These are phyloP conservation scores for Scomber scombrus DNA, from an alignment of 2,113 vertebrate species.

Conservation along the genomic window DNA sequence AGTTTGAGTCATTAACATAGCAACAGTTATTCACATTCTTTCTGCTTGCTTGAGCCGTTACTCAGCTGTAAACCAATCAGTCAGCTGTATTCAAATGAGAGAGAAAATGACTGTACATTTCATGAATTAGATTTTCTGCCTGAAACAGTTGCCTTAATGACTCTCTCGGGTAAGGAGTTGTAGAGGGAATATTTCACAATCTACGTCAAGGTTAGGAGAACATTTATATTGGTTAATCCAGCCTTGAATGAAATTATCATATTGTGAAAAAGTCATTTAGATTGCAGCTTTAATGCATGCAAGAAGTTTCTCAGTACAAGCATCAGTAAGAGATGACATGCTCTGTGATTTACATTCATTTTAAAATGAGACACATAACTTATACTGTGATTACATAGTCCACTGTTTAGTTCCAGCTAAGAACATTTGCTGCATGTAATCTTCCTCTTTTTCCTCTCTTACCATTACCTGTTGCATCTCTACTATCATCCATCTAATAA, in stretches of 20 bases:
- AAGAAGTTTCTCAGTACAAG: background rate
- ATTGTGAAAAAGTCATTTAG: conserved; percentile 26
- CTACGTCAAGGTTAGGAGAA: conserved; percentile 45
- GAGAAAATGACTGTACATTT: conserved; percentile 44
- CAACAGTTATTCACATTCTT: conserved; percentile 58
- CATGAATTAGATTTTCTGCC: conserved; percentile 65
- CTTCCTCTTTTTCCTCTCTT: too few relatives aligned
- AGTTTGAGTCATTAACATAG: conserved; percentile 54
- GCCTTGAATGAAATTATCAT: conserved; percentile 41
- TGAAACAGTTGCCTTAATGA: conserved; percentile 57
- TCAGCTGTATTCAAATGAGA: conserved; percentile 55
- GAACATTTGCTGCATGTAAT: too few relatives aligned
- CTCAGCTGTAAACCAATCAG: conserved; percentile 65
- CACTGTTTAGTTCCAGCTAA: too few relatives aligned
- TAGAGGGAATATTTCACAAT: conserved; percentile 31
- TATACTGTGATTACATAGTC: too few relatives aligned
- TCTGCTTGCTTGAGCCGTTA: conserved; percentile 44
- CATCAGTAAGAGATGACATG: background rate
- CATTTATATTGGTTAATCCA: conserved; percentile 55
- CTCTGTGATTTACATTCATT: background rate
- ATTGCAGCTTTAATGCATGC: conserved; percentile 17
- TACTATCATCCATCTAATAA: too few relatives aligned
- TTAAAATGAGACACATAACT: background rate
- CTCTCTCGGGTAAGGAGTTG: conserved; percentile 38
- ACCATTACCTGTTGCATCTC: too few relatives aligned